Evolutionary conservation across 2,888 invertebrate species (phyloP), one percentile per base, ranked within the genome.

Genomic region (Meandrusa payeni): DNA sequence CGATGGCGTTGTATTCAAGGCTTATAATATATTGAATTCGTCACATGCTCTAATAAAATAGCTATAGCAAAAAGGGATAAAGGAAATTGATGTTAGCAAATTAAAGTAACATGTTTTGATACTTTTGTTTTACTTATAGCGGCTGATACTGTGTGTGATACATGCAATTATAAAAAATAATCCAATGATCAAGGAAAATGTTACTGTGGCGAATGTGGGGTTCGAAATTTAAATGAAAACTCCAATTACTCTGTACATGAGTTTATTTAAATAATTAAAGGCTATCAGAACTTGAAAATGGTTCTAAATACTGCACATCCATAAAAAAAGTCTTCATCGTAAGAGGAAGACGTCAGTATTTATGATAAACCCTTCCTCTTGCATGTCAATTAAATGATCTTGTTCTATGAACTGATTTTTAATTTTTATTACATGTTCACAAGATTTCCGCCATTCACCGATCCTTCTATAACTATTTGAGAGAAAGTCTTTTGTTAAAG

Each of bases 371-470:
- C 7, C 6, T 23, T 23, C 23, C 23, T 23, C 23, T 6, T 15
- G 15, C 15, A 15, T 15, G 2, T 15, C 15, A 15, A 15, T 15
- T 15, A 15, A 40, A 40, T 36, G 17, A 36, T 43, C 45, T 34
- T 45, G 24, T 34, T 38, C 34, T 34, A 46, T 40, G 29, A 34
- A 46, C 23, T 46, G 28, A 32, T 40, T 40, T 46, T 46, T 34
- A 41, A 39, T 22, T 39, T 40, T 32, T 40, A 40, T 40, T 31
- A 17, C 32, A 40, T 31, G 31, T 26, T 26, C 11, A 26, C 26
- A 26, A 26, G 26, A 26, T 5, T 27, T 5, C 33, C 37, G 17
- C 37, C 27, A 34, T 34, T 34, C 23, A 34, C 23, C 23, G 23
- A 34, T 22, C 20, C 20, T 5, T 19, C 3, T 19, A 19, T n/a